Evolutionary conservation across 2,888 invertebrate genomes (phyloP).

Genomic region (Oasisia sp.): DNA sequence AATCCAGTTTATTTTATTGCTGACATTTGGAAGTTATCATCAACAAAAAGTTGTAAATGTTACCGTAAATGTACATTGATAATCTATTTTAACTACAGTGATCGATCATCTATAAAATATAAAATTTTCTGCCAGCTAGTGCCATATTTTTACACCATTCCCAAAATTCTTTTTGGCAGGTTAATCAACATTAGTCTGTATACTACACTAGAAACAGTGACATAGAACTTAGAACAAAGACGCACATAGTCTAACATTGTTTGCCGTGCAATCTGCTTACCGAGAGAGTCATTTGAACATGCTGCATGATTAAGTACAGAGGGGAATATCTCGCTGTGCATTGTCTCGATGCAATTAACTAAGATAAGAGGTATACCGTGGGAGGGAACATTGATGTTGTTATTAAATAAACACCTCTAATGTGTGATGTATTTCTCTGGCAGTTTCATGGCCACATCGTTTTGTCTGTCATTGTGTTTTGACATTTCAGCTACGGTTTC

Average conservation of each 20-base stretch:
- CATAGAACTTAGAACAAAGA: not conserved
- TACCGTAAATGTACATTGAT: not conserved
- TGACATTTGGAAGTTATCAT: not conserved
- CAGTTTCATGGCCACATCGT: not conserved
- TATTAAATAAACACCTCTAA: not conserved
- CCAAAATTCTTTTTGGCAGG: not conserved
- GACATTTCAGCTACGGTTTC: not conserved
- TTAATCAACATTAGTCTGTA: not conserved
- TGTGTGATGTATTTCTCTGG: not conserved
- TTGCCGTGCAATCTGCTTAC: not conserved
- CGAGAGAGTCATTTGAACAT: not conserved
- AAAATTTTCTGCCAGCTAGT: not conserved
- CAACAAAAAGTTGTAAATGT: not conserved
- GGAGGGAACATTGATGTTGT: not conserved
- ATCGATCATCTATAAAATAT: not conserved
- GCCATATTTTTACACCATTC: not conserved
- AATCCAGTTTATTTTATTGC: not conserved
- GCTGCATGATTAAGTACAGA: conserved; percentile 2
- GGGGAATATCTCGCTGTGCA: not conserved
- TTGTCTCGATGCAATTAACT: conserved; percentile 17
- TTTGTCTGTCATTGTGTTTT: not conserved
- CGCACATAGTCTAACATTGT: not conserved
- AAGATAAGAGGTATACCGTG: not conserved
- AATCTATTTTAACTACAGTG: not conserved
- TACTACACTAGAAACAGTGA: not conserved